These are phyloP conservation scores for Lepilemur septentrionalis DNA, from an alignment of 2,797 vertebrate genomes.

Conservation along the genomic window DNA sequence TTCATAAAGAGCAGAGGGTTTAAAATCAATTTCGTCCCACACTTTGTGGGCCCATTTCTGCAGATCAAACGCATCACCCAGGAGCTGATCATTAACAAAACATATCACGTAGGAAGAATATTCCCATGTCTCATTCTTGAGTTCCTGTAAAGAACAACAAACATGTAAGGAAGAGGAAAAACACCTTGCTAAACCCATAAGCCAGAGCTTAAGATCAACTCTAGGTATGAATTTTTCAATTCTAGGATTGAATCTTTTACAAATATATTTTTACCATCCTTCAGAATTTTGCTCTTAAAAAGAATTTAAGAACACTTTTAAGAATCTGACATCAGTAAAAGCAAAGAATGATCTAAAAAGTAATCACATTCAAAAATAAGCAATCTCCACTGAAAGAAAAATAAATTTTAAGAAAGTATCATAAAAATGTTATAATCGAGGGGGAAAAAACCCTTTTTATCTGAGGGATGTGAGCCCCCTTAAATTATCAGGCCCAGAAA, in stretches of 20 bases:
- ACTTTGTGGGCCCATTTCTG: slow-evolving; percentile 86
- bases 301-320: slow-evolving; percentile 19
- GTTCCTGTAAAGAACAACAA: slow-evolving; percentile 84
- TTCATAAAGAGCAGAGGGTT: slow-evolving; percentile 83
- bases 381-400: not conserved
- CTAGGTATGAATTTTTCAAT: not conserved
- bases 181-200: slow-evolving; percentile 7
- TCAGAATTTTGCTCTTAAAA: slow-evolving; percentile 57
- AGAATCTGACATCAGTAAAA: not conserved
- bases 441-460: not conserved
- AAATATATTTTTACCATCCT: not conserved
- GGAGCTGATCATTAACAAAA: slow-evolving; percentile 86
- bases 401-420: not conserved
- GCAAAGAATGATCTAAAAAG: not conserved
- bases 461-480: not conserved
- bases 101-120: slow-evolving; percentile 89
- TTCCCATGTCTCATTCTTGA: slow-evolving; percentile 90
- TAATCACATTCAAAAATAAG: not conserved
- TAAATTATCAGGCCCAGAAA: not conserved
- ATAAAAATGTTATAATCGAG: not conserved
- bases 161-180: not conserved
- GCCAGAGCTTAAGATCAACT: not conserved
- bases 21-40: slow-evolving; percentile 86
- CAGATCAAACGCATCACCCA: slow-evolving; percentile 89
- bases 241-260: not conserved